These are phyloP conservation scores for Dicyrtoma fusca DNA, from an alignment of 2,888 invertebrate genomes.

Conservation along the genomic window DNA sequence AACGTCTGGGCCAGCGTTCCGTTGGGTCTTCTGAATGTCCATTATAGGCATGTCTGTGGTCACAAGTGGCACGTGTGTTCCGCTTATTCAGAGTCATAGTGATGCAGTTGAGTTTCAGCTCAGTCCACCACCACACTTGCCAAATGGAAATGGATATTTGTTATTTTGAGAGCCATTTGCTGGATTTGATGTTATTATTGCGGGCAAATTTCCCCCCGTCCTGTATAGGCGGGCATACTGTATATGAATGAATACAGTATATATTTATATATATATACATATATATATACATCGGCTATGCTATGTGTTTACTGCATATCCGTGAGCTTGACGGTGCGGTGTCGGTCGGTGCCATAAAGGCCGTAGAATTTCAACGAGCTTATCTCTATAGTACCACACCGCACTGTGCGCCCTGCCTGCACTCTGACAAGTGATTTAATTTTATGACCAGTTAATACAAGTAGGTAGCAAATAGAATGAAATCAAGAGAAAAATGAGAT, in stretches of 20 bases:
- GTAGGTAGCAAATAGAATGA: conserved; percentile 47
- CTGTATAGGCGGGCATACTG: too few species aligned
- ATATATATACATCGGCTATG: too few species aligned
- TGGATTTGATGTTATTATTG: conserved; percentile 22
- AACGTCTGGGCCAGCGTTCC: too few species aligned
- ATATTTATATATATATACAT: too few species aligned
- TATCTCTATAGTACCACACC: conserved; percentile 7
- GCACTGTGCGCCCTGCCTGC: not conserved
- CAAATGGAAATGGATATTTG: conserved; percentile 19
- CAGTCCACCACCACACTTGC: conserved; percentile 14
- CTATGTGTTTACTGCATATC: too few species aligned
- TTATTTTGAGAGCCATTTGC: conserved; percentile 13
- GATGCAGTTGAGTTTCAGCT: not conserved
- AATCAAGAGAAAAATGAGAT: conserved; percentile 30
- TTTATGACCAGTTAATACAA: conserved; percentile 54
- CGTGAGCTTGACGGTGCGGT: not conserved
- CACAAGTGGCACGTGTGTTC: too few species aligned
- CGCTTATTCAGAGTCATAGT: too few species aligned
- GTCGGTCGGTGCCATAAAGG: too few species aligned
- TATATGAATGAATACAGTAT: too few species aligned
- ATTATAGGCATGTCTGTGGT: too few species aligned
- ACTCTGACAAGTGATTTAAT: conserved; percentile 51
- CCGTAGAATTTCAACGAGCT: not conserved
- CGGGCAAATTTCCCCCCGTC: not conserved
- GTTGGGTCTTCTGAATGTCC: too few species aligned